These are phyloP conservation scores for Andrena flavipes DNA, from an alignment of 2,888 invertebrate species.

Conservation along the genomic window DNA sequence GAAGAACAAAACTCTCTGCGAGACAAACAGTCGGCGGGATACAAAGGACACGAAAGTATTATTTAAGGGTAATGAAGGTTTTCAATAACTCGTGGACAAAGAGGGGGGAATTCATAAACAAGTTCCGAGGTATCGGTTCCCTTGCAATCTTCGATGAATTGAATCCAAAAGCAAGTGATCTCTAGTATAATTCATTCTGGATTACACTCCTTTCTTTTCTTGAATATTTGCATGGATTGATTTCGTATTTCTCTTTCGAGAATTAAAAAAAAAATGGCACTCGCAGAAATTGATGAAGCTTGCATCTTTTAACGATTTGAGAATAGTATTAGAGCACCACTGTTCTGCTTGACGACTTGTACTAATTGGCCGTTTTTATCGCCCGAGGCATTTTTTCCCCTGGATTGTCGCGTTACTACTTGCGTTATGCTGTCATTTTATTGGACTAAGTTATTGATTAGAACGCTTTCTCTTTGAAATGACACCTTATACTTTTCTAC, in stretches of 20 bases:
- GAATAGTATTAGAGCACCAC: slow-evolving; percentile 24
- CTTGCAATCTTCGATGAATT: neutral
- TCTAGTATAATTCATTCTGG: neutral
- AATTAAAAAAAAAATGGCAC: neutral
- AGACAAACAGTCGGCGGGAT: slow-evolving; percentile 9
- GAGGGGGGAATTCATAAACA: neutral
- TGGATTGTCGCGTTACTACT: slow-evolving; percentile 15
- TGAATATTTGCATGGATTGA: neutral
- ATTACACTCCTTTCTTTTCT: neutral
- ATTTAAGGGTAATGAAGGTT: slow-evolving; percentile 11
- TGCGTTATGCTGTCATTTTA: slow-evolving; percentile 16
- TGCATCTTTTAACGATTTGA: slow-evolving; percentile 17
- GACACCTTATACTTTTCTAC: neutral
- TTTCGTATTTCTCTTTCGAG: neutral
- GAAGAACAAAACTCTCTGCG: slow-evolving; percentile 9
- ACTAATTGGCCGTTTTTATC: slow-evolving; percentile 37
- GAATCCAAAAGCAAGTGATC: neutral
- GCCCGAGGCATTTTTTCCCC: slow-evolving; percentile 30
- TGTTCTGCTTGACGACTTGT: slow-evolving; percentile 28
- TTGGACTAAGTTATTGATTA: slow-evolving; percentile 42
- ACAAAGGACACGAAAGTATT: slow-evolving; percentile 3
- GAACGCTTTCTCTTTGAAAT: slow-evolving; percentile 16
- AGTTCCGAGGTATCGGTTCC: neutral
- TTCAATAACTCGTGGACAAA: neutral
- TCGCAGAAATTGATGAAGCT: neutral